Evolutionary conservation across 1,140 invertebrate species (phyloP).

Genomic region (Aphidius ervi): DNA sequence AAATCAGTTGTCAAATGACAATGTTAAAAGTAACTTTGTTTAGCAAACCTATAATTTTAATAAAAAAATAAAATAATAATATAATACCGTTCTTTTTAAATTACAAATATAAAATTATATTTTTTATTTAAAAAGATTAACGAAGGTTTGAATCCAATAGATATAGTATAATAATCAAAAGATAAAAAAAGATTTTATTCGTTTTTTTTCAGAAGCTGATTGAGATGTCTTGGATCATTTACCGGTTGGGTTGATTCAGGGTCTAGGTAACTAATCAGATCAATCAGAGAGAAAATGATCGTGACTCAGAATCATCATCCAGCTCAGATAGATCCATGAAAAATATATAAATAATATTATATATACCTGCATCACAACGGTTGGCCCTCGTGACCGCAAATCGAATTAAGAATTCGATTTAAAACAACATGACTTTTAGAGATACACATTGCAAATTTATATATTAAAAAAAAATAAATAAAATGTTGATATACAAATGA

Average conservation of each 20-base stretch:
- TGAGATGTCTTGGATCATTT: slow-evolving; percentile 51
- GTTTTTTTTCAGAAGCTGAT: slow-evolving; percentile 52
- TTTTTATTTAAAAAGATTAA: too few relatives aligned
- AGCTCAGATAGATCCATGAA: slow-evolving; percentile 7
- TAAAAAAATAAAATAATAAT: too few relatives aligned
- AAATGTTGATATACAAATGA: too few relatives aligned
- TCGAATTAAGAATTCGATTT: slow-evolving; percentile 43
- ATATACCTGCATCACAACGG: not conserved
- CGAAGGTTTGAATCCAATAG: too few relatives aligned
- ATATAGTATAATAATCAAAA: too few relatives aligned
- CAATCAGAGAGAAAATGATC: slow-evolving; percentile 46
- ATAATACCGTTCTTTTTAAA: too few relatives aligned
- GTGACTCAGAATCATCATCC: slow-evolving; percentile 42
- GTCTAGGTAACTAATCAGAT: slow-evolving; percentile 47
- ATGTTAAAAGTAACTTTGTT: too few relatives aligned
- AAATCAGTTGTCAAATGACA: too few relatives aligned
- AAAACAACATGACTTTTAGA: slow-evolving; percentile 2
- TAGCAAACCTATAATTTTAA: too few relatives aligned
- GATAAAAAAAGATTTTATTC: slow-evolving; percentile 31
- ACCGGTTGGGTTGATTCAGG: slow-evolving; percentile 41
- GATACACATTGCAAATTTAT: slow-evolving; percentile 5
- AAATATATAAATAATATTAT: slow-evolving; percentile 3
- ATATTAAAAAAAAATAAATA: not conserved
- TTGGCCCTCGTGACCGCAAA: slow-evolving; percentile 39
- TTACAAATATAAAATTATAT: too few relatives aligned